Conservation (phyloP, 1,140 invertebrate species). For the Drosophila parabipectinata region DNA sequence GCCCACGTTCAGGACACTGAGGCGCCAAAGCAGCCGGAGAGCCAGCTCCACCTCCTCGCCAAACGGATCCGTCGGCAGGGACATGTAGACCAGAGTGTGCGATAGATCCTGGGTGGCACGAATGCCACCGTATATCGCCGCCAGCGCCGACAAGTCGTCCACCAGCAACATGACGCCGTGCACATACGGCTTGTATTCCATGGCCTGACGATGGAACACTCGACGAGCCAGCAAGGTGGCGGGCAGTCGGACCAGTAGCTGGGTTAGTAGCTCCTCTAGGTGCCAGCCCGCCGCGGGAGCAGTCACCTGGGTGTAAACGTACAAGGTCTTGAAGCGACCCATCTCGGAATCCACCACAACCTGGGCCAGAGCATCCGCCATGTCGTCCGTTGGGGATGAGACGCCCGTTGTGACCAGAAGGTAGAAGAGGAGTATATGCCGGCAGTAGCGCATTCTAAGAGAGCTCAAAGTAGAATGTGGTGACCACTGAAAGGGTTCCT, state of each 20-base stretch:
- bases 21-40: slow-evolving; percentile 55
- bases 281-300: not conserved
- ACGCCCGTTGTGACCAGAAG: not conserved
- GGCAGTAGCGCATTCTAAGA: slow-evolving; percentile 14
- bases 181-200: slow-evolving; percentile 52
- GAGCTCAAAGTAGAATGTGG: slow-evolving; percentile 3
- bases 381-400: not conserved
- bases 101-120: slow-evolving; percentile 61
- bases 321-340: slow-evolving; percentile 39
- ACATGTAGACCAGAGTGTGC: slow-evolving; percentile 64
- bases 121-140: slow-evolving; percentile 22
- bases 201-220: slow-evolving; percentile 12
- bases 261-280: slow-evolving; percentile 31
- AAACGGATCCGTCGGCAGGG: slow-evolving; percentile 12
- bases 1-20: slow-evolving; percentile 59
- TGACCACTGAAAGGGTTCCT: not conserved
- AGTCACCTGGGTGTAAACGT: slow-evolving; percentile 43
- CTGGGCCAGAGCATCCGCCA: slow-evolving; percentile 29
- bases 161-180: slow-evolving; percentile 61
- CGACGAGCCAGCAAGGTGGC: slow-evolving; percentile 12
- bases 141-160: slow-evolving; percentile 41
- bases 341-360: slow-evolving; percentile 58
- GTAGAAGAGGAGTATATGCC: not conserved
- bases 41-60: slow-evolving; percentile 22
- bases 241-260: slow-evolving; percentile 11